phyloP scores from a whole-genome alignment of 2,888 invertebrate species.

The Ormyrus nitidulus region DNA sequence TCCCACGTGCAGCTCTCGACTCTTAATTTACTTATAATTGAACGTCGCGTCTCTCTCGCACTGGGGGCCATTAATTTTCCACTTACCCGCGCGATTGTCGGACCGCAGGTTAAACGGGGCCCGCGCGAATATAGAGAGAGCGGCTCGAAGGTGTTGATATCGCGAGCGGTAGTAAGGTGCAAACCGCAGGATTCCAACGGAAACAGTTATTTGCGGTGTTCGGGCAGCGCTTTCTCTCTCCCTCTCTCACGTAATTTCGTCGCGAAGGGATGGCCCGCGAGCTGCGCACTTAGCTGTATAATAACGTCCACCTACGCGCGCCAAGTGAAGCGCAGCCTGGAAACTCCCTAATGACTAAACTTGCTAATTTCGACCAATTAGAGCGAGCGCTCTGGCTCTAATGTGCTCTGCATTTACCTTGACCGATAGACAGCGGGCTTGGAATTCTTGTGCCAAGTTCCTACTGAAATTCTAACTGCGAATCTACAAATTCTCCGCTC shows the following conservation, averaged over 20 bases:
- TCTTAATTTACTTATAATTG: slow-evolving; percentile 44
- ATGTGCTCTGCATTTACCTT: slow-evolving; percentile 72
- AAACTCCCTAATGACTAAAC: slow-evolving; percentile 76
- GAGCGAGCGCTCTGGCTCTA: slow-evolving; percentile 67
- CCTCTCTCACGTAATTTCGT: slow-evolving; percentile 47
- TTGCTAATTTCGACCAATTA: slow-evolving; percentile 76
- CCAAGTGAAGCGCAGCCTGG: slow-evolving; percentile 61
- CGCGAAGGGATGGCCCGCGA: slow-evolving; percentile 71
- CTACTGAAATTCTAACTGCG: too few species aligned
- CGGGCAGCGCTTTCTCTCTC: not conserved
- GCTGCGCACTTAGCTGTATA: slow-evolving; percentile 58
- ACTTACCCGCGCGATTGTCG: slow-evolving; percentile 12
- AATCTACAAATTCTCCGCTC: too few species aligned
- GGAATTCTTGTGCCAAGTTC: slow-evolving; percentile 61
- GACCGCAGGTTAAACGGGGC: slow-evolving; percentile 19
- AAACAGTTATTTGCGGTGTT: slow-evolving; percentile 72
- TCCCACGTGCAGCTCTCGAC: not conserved
- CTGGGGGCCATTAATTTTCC: slow-evolving; percentile 33
- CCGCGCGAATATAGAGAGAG: not conserved
- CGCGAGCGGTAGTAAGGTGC: slow-evolving; percentile 64
- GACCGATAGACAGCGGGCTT: slow-evolving; percentile 68
- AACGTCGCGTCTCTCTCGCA: not conserved
- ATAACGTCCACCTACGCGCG: not conserved
- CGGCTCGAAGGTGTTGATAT: slow-evolving; percentile 65
- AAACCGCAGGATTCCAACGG: slow-evolving; percentile 70